Base-by-base conservation (phyloP, 2,113 vertebrate species). In the Rhinolophus ferrumequinum region DNA sequence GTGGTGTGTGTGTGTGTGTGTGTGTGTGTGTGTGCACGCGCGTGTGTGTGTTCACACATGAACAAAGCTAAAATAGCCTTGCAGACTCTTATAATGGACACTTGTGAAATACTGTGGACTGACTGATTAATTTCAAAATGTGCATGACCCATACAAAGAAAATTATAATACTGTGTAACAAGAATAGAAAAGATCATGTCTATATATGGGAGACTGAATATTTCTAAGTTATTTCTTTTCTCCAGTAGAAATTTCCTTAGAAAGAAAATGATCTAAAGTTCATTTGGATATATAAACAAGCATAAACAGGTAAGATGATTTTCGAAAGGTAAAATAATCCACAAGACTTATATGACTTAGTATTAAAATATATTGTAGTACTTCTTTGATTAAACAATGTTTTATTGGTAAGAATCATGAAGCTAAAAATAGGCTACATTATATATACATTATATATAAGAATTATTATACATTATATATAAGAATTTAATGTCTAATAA, bases 241-340 rank as follows among this genome's bases (percentile, higher is more conserved):
- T 64, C 19, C 60, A 73, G n/a, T 66, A 56, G 13, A 87, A 81
- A 88, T 38, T 72, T 87, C 3, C 69, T 80, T 44, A 80, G 47
- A 73, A 82, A 88, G 52, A 67, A 92, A 83, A 83, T 93, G 50
- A 83, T 7, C 16, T 77, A 56, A 83, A 88, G 24, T 75, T 83
- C 26, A 82, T 58, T 58, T 47, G 62, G 18, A 56, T 50, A 88
- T 26, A 60, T 52, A 60, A 69, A 69, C 3, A 83, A 69, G 21
- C 21, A 83, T 50, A 92, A 88, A 35, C 15, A 73, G 9, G 77
- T 24, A 50, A 76, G 12, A 89, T 52, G 28, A 56, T 44, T 60
- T 93, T 73, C 16, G 56, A 79, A 73, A 79, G 12, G 10, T 84
- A 60, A 76, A 73, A 38, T 64, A 66, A 72, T 89, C 22, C 80